A percentile compares a stretch with the other conserved stretches of the same genome.
These are phyloP conservation scores for Ptyas mucosa DNA, from an alignment of 2,113 vertebrate species.

Conservation along the genomic window DNA sequence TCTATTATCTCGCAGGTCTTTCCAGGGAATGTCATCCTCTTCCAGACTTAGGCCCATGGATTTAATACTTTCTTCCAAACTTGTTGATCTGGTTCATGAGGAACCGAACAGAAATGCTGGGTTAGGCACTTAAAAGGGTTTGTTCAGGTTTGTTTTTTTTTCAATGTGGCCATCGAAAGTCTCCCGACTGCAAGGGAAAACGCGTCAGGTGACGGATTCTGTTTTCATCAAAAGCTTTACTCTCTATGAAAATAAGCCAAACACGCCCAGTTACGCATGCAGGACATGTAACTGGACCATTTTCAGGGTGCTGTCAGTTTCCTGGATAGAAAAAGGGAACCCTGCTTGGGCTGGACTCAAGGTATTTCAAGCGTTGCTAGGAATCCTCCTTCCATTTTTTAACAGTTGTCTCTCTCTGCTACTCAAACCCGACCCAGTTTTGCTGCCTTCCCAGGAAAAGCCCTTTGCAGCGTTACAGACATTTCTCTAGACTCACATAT, in stretches of 20 bases:
- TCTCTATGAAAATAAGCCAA: not conserved
- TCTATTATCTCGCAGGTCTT: slow-evolving; percentile 88
- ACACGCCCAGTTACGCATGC: not conserved
- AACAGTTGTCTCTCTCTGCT: too few species aligned
- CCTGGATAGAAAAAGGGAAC: not conserved
- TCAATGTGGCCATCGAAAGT: not conserved
- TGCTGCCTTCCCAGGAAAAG: not conserved
- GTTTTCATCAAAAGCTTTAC: not conserved
- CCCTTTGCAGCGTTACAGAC: too few species aligned
- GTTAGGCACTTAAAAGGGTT: not conserved
- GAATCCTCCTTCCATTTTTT: not conserved
- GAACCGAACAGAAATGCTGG: not conserved
- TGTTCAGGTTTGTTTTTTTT: not conserved
- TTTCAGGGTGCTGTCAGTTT: not conserved
- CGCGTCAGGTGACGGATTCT: not conserved
- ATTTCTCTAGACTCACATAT: slow-evolving; percentile 80
- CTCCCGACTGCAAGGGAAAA: not conserved
- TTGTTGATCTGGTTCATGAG: slow-evolving; percentile 73
- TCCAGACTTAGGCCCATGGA: slow-evolving; percentile 92
- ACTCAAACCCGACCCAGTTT: too few species aligned
- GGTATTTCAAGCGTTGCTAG: not conserved
- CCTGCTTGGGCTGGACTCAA: not conserved
- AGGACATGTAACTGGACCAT: not conserved
- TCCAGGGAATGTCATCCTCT: slow-evolving; percentile 97
- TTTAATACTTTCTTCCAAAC: slow-evolving; percentile 93